Percentiles rank a stretch among this genome's conserved stretches.
These are phyloP conservation scores for Lathamus discolor DNA, from an alignment of 2,113 vertebrate genomes.

Conservation along the genomic window DNA sequence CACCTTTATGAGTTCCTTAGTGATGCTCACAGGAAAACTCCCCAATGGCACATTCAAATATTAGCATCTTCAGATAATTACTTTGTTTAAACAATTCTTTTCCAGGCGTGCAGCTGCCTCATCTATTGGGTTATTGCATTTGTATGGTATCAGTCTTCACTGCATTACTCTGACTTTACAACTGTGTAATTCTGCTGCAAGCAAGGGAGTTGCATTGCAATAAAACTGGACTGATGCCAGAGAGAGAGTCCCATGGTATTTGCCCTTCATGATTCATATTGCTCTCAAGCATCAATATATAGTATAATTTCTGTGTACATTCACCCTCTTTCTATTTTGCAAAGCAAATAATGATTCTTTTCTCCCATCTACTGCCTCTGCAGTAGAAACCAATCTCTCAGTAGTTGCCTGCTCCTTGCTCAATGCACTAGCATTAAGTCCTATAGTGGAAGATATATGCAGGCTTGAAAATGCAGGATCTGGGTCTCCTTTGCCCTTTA, in stretches of 20 bases:
- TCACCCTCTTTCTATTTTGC: slow-evolving; percentile 20
- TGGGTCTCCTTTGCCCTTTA: neutral
- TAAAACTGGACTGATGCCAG: slow-evolving; percentile 35
- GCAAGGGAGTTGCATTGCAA: slow-evolving; percentile 28
- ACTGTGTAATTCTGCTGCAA: slow-evolving; percentile 46
- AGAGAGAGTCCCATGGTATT: slow-evolving; percentile 18
- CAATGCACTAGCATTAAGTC: neutral
- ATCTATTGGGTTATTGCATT: slow-evolving; percentile 52
- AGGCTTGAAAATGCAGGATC: neutral
- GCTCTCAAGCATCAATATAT: slow-evolving; percentile 49
- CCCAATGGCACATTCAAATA: slow-evolving; percentile 34
- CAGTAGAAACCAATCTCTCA: slow-evolving; percentile 23
- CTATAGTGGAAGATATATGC: neutral
- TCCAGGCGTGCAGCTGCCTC: slow-evolving; percentile 21
- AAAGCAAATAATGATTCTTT: slow-evolving; percentile 21
- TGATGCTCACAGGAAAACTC: slow-evolving; percentile 40
- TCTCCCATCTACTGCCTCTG: slow-evolving; percentile 16
- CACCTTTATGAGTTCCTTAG: slow-evolving; percentile 51
- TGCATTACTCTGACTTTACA: slow-evolving; percentile 41
- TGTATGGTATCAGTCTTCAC: slow-evolving; percentile 15
- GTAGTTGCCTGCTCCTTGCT: neutral
- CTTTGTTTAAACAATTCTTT: slow-evolving; percentile 30
- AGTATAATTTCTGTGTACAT: slow-evolving; percentile 39
- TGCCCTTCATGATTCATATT: slow-evolving; percentile 8
- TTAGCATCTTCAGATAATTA: slow-evolving; percentile 41